Conservation (phyloP, 2,113 vertebrate species). For the Psittacara wagleri region DNA sequence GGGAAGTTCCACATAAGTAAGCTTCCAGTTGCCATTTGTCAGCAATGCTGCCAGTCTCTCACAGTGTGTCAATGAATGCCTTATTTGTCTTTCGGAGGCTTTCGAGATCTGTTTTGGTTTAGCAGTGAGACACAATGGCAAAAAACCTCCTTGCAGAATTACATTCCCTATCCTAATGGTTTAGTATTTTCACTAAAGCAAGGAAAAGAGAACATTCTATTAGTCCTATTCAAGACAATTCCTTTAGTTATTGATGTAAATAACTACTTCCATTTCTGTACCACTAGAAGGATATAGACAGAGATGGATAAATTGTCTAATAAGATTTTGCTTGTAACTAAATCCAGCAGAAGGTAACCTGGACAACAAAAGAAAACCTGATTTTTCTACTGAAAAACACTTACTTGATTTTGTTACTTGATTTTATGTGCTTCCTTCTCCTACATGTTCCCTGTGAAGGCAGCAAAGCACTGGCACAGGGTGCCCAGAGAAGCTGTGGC, state of each 20-base stretch:
- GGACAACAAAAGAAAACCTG: neutral
- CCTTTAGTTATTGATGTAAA: neutral
- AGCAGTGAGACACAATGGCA: neutral
- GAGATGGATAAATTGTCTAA: neutral
- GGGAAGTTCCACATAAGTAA: neutral
- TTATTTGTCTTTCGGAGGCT: neutral
- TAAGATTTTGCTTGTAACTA: neutral
- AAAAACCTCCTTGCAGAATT: neutral
- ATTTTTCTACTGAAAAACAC: neutral
- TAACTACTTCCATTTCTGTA: neutral
- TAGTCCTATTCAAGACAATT: neutral
- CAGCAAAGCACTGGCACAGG: neutral
- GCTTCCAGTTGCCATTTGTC: neutral
- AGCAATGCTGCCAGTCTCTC: neutral
- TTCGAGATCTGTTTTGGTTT: neutral
- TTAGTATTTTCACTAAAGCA: neutral
- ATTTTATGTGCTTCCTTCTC: neutral
- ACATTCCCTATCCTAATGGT: neutral
- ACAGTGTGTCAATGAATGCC: neutral
- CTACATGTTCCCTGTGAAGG: neutral
- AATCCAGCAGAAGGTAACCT: neutral
- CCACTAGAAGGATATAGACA: neutral
- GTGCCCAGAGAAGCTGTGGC: neutral
- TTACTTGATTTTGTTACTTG: neutral
- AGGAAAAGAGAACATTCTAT: neutral